Conservation (phyloP, 2,113 vertebrate species). For the Scomber japonicus region DNA sequence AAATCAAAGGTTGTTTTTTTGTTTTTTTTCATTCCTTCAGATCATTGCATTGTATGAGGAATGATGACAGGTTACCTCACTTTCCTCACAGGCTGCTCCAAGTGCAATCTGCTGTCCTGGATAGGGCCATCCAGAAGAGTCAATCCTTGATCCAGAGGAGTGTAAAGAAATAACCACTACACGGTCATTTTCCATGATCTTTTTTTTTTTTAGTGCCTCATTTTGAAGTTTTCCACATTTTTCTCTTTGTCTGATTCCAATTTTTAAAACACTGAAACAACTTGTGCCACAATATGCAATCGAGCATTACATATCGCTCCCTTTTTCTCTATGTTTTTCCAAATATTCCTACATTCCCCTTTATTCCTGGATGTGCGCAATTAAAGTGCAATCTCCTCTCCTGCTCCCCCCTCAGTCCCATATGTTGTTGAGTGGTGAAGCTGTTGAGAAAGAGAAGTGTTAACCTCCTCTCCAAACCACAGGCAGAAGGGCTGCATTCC, state of each 20-base stretch:
- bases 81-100: constrained; percentile 27
- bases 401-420: constrained; percentile 61
- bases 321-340: constrained; percentile 34
- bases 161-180: not conserved
- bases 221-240: constrained; percentile 11
- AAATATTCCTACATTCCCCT: constrained; percentile 65
- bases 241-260: constrained; percentile 25
- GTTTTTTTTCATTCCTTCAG: constrained; percentile 18
- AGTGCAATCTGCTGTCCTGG: constrained; percentile 22
- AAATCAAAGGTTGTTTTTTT: constrained; percentile 22
- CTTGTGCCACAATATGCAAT: constrained; percentile 54
- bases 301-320: constrained; percentile 26
- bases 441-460: constrained; percentile 83
- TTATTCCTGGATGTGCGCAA: constrained; percentile 75
- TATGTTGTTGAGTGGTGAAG: constrained; percentile 77
- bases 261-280: constrained; percentile 58
- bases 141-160: constrained; percentile 4
- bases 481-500: constrained; percentile 84
- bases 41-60: constrained; percentile 24
- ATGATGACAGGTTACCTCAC: constrained; percentile 52
- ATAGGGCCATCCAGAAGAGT: not conserved
- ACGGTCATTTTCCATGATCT: constrained; percentile 50
- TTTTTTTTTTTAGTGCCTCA: constrained; percentile 17
- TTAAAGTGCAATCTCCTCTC: constrained; percentile 75
- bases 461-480: constrained; percentile 83